Conservation (phyloP, 2,888 invertebrate species). For the Rhimphoctona megacephalus region DNA sequence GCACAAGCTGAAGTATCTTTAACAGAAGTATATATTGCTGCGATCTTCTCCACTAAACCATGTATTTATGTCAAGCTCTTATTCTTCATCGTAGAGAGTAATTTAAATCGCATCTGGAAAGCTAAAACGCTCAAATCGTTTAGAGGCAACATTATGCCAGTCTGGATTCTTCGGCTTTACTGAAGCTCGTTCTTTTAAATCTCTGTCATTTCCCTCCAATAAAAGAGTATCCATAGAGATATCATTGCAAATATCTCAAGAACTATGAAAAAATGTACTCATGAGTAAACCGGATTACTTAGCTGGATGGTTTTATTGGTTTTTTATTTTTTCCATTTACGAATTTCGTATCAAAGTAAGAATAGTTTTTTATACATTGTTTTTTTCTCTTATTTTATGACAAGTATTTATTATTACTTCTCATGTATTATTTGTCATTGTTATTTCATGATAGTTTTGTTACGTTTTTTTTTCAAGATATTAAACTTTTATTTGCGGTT, state of each 20-base stretch:
- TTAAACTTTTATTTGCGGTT: not conserved
- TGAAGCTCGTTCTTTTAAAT: too few relatives aligned
- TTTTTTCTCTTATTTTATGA: too few relatives aligned
- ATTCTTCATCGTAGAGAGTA: not conserved
- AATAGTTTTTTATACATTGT: too few relatives aligned
- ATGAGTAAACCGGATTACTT: too few relatives aligned
- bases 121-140: not conserved
- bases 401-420: not conserved
- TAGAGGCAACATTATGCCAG: not conserved
- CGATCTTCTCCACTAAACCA: not conserved
- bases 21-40: too few relatives aligned
- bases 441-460: not conserved
- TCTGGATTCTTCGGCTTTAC: not conserved
- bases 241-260: too few relatives aligned
- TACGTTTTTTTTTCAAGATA: not conserved
- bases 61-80: slow-evolving; percentile 4
- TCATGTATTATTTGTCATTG: not conserved
- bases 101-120: not conserved
- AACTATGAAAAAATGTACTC: too few relatives aligned
- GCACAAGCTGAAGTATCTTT: not conserved
- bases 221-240: too few relatives aligned
- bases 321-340: too few relatives aligned
- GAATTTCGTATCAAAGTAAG: too few relatives aligned
- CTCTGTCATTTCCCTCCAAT: too few relatives aligned
- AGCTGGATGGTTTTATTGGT: too few relatives aligned